phyloP scores from a whole-genome alignment of 2,797 vertebrate genomes.

The Morelia viridis region DNA sequence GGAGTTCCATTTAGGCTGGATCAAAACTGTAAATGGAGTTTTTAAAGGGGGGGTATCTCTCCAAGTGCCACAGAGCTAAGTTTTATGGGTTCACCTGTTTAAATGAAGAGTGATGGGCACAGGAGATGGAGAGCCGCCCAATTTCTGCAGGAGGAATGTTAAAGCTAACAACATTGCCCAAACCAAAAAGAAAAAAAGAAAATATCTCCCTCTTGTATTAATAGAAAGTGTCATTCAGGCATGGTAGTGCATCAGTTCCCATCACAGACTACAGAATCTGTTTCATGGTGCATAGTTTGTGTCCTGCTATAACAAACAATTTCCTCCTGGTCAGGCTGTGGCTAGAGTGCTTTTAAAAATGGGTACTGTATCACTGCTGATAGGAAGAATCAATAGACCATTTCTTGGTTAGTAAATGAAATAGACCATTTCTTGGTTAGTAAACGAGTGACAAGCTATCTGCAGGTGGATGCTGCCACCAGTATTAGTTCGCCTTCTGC shows the following conservation, averaged over 20 bases:
- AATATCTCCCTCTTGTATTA: background rate
- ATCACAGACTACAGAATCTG: background rate
- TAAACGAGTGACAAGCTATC: constrained; percentile 16
- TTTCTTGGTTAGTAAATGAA: background rate
- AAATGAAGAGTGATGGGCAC: background rate
- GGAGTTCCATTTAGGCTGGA: background rate
- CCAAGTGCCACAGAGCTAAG: background rate
- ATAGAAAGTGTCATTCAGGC: background rate
- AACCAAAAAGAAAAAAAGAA: too few relatives aligned
- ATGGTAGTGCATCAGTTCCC: background rate
- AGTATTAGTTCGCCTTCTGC: background rate
- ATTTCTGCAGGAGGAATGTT: constrained; percentile 23
- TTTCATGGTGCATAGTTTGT: rapidly evolving
- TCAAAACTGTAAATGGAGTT: background rate
- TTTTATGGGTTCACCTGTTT: background rate
- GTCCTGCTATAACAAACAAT: background rate
- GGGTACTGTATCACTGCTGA: background rate
- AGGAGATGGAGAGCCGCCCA: background rate
- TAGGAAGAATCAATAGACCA: constrained; percentile 1
- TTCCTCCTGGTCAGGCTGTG: background rate
- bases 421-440: background rate
- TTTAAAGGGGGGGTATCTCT: background rate
- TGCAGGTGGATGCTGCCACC: background rate
- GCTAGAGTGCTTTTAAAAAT: constrained; percentile 1
- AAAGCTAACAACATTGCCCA: background rate